phyloP scores from a whole-genome alignment of 2,797 vertebrate species.

The Rhadinocentrus ornatus region DNA sequence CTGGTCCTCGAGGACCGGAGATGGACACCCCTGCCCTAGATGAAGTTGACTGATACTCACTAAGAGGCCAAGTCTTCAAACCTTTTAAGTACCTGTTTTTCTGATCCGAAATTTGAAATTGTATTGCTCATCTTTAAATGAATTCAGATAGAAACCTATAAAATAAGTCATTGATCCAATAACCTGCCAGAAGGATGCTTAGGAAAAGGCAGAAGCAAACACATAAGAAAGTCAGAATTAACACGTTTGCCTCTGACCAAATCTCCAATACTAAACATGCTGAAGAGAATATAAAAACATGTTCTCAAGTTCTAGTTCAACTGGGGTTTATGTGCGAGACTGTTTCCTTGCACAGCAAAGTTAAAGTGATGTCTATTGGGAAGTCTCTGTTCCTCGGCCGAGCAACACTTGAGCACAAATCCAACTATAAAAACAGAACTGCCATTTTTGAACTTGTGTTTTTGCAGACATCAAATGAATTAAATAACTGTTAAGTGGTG shows the following conservation, averaged over 20 bases:
- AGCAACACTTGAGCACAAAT: not conserved
- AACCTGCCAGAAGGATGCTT: not conserved
- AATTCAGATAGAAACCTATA: not conserved
- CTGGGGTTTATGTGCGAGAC: not conserved
- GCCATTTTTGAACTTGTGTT: not conserved
- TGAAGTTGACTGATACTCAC: not conserved
- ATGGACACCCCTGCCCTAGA: not conserved
- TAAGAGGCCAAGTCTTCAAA: not conserved
- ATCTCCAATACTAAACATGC: not conserved
- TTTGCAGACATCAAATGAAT: not conserved
- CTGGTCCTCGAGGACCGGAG: not conserved
- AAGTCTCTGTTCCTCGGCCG: not conserved
- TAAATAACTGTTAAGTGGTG: not conserved
- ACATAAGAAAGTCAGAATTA: not conserved
- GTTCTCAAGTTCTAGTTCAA: slow-evolving; percentile 1
- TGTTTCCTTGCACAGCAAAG: not conserved
- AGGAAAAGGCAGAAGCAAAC: not conserved
- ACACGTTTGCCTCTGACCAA: not conserved
- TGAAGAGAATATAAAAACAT: not conserved
- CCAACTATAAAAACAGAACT: not conserved
- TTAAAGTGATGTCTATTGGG: not conserved
- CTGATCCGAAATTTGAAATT: not conserved
- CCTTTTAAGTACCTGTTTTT: not conserved
- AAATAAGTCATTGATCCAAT: not conserved
- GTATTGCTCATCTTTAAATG: not conserved